These are phyloP conservation scores for Hyles lineata DNA, from an alignment of 2,888 invertebrate species.

Conservation along the genomic window DNA sequence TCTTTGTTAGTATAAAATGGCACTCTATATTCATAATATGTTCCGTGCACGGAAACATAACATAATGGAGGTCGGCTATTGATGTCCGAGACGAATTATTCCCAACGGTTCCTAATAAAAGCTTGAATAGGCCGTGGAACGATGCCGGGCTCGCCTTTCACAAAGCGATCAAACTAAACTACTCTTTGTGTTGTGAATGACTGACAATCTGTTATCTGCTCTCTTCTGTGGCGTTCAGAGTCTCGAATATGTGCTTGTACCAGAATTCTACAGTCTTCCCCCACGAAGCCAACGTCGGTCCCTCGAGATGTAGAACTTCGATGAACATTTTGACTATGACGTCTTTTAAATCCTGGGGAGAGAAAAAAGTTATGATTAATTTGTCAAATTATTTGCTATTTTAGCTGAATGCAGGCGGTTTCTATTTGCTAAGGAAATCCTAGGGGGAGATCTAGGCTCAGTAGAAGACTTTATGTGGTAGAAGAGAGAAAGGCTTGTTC, in stretches of 20 bases:
- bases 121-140: slow-evolving; percentile 1
- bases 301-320: slow-evolving; percentile 71
- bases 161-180: slow-evolving; percentile 18
- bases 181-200: slow-evolving; percentile 19
- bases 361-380: slow-evolving; percentile 31
- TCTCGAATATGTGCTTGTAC: slow-evolving; percentile 75
- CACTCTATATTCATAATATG: neutral
- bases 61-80: slow-evolving; percentile 13
- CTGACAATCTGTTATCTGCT: slow-evolving; percentile 51
- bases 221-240: slow-evolving; percentile 51
- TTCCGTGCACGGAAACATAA: neutral
- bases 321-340: slow-evolving; percentile 78
- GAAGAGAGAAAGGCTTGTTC: too few relatives aligned
- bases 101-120: slow-evolving; percentile 17
- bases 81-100: slow-evolving; percentile 6
- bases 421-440: too few relatives aligned
- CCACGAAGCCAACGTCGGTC: slow-evolving; percentile 71
- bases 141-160: slow-evolving; percentile 11
- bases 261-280: slow-evolving; percentile 76
- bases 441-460: too few relatives aligned
- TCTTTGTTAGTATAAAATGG: neutral
- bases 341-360: slow-evolving; percentile 71
- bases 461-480: too few relatives aligned
- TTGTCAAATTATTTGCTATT: too few relatives aligned
- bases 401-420: too few relatives aligned